These are phyloP conservation scores for Mimumesa dahlbomi DNA, from an alignment of 2,888 invertebrate genomes.

Conservation along the genomic window DNA sequence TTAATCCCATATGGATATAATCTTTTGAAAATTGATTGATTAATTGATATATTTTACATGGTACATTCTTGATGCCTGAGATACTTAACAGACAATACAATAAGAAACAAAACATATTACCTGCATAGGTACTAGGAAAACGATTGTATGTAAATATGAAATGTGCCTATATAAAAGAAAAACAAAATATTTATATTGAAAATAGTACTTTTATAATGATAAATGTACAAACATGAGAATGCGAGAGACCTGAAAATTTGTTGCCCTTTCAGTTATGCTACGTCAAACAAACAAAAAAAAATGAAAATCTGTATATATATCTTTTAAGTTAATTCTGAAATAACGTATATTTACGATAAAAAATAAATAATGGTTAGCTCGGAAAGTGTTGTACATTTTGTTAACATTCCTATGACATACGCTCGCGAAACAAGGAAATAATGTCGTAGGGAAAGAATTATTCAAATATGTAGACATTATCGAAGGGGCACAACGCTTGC, in stretches of 20 bases:
- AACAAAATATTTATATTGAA: slow-evolving; percentile 68
- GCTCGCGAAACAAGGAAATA: neutral
- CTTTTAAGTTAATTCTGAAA: slow-evolving; percentile 25
- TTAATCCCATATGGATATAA: slow-evolving; percentile 13
- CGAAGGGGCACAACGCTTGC: neutral
- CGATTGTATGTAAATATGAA: slow-evolving; percentile 70
- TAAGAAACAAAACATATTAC: no score
- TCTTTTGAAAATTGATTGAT: slow-evolving; percentile 8
- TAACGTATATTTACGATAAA: slow-evolving; percentile 41
- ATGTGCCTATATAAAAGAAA: slow-evolving; percentile 70
- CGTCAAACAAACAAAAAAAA: slow-evolving; percentile 10
- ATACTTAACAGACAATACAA: slow-evolving; percentile 45
- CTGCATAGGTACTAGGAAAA: slow-evolving; percentile 27
- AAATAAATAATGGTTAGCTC: slow-evolving; percentile 51
- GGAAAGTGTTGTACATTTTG: slow-evolving; percentile 1
- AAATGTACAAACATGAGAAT: slow-evolving; percentile 58
- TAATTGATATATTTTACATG: slow-evolving; percentile 3
- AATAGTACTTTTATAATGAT: slow-evolving; percentile 75
- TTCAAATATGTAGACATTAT: neutral
- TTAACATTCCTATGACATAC: no score
- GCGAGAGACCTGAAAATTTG: slow-evolving; percentile 58
- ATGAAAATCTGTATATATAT: slow-evolving; percentile 33
- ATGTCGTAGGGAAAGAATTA: no score
- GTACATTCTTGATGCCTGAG: slow-evolving; percentile 23
- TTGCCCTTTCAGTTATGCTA: slow-evolving; percentile 47